Evolutionary conservation across 2,113 vertebrate genomes (phyloP).

Genomic region (Melanerpes aurifrons): DNA sequence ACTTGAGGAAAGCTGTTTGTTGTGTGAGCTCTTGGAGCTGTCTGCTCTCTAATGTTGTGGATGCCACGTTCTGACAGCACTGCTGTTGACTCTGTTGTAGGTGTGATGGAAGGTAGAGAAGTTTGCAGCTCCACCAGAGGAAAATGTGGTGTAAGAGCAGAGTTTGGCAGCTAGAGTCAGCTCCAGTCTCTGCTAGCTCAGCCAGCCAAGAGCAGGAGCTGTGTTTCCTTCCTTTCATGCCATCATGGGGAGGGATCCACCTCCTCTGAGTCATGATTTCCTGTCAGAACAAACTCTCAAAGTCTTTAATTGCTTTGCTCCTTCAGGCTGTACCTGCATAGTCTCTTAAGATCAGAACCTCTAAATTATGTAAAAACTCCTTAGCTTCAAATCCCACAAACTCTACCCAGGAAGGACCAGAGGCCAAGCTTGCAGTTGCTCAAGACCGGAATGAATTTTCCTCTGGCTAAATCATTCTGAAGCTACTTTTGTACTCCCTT

Average conservation of each 20-base stretch:
- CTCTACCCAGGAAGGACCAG: background rate
- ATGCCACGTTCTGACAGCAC: background rate
- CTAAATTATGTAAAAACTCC: background rate
- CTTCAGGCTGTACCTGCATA: background rate
- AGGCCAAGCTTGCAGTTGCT: background rate
- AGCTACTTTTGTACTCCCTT: background rate
- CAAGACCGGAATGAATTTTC: background rate
- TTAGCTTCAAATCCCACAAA: background rate
- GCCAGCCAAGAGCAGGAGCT: background rate
- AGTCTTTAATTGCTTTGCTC: background rate
- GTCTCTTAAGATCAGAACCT: background rate
- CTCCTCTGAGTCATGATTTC: background rate
- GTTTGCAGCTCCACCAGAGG: background rate
- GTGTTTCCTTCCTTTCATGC: background rate
- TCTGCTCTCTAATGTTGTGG: background rate
- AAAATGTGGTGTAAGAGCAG: background rate
- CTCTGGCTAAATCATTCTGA: background rate
- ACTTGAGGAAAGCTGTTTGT: background rate
- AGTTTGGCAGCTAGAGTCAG: background rate
- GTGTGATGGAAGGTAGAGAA: background rate
- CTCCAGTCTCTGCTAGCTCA: rapidly evolving
- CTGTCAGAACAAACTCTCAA: background rate
- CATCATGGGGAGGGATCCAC: background rate
- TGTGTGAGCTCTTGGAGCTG: background rate
- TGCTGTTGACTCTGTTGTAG: background rate